Evolutionary conservation across 2,797 vertebrate species (phyloP).

Genomic region (Gambelia wislizenii): DNA sequence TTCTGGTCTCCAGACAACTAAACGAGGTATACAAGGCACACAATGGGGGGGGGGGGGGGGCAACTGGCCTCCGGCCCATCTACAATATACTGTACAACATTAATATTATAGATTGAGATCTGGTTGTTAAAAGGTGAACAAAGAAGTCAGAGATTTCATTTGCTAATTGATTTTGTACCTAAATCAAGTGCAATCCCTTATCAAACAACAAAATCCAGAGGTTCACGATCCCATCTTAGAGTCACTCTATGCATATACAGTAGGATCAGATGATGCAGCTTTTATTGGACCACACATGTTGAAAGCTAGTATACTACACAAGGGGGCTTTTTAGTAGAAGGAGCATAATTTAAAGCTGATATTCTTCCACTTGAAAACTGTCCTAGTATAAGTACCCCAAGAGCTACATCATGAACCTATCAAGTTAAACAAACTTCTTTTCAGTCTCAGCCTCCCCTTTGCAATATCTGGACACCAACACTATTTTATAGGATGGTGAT

Average conservation of each 20-base stretch:
- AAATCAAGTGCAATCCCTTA: neutral
- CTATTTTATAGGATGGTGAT: neutral
- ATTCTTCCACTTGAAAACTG: neutral
- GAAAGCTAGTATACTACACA: neutral
- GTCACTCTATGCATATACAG: neutral
- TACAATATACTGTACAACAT: neutral
- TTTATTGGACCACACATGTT: neutral
- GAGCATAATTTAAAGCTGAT: neutral
- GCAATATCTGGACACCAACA: neutral
- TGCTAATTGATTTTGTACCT: neutral
- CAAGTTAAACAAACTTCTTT: neutral
- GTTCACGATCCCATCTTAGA: neutral
- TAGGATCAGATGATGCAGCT: neutral
- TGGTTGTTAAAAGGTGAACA: neutral
- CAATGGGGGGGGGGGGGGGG: too few relatives aligned
- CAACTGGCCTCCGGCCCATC: neutral
- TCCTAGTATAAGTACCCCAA: neutral
- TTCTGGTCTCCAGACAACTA: neutral
- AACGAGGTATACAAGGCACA: neutral
- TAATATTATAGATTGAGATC: neutral
- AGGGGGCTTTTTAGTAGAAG: neutral
- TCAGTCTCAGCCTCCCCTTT: neutral
- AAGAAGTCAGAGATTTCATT: neutral
- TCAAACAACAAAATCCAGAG: neutral
- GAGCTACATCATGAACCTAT: neutral